phyloP scores from a whole-genome alignment of 2,888 invertebrate species.

The Nomada goodeniana region DNA sequence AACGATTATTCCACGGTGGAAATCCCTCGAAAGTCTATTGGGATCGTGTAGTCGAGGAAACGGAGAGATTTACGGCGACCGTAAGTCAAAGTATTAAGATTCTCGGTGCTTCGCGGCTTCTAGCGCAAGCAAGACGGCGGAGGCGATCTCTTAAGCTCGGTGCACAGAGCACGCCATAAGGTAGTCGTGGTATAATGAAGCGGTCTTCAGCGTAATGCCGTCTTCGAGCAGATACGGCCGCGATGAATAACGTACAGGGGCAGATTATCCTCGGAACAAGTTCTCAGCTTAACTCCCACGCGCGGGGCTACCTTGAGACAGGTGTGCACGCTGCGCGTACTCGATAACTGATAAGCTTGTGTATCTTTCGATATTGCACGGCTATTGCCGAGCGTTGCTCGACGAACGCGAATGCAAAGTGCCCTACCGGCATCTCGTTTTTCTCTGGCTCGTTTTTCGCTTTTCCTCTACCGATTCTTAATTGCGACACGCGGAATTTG shows the following conservation, averaged over 20 bases:
- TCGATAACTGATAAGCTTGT: constrained; percentile 58
- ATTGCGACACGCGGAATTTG: too few relatives aligned
- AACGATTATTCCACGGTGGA: background rate
- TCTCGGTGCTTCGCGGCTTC: background rate
- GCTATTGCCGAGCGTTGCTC: background rate
- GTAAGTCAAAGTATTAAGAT: too few relatives aligned
- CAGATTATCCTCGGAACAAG: constrained; percentile 78
- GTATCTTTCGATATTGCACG: background rate
- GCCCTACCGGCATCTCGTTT: rapidly evolving
- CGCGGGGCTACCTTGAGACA: constrained; percentile 71
- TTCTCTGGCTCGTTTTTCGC: background rate
- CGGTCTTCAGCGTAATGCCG: constrained; percentile 40
- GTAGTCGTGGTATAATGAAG: constrained; percentile 43
- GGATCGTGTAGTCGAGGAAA: background rate
- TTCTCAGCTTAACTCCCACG: constrained; percentile 79
- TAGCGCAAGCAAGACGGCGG: background rate
- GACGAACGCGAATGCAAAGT: background rate
- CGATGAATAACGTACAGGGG: constrained; percentile 64
- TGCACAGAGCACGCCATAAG: background rate
- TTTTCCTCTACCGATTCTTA: background rate
- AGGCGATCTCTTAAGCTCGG: background rate
- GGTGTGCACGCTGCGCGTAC: constrained; percentile 64
- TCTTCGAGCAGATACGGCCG: constrained; percentile 51
- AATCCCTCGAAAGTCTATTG: too few relatives aligned
- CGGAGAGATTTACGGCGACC: too few relatives aligned